phyloP scores from a whole-genome alignment of 2,888 invertebrate genomes.

The Oscheius myriophilus region DNA sequence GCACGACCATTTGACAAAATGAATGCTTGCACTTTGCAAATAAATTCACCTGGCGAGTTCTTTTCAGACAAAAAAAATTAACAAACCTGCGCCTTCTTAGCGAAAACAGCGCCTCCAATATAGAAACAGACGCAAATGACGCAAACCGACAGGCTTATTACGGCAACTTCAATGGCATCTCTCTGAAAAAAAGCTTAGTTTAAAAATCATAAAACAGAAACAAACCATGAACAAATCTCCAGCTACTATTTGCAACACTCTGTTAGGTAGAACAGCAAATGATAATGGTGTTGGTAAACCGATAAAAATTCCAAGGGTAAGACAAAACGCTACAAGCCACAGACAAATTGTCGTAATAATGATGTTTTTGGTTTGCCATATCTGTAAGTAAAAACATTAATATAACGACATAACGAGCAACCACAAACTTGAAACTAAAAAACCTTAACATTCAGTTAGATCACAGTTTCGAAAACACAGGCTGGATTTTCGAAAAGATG shows the following conservation, averaged over 20 bases:
- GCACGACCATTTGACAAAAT: too few relatives aligned
- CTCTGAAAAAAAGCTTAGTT: background rate
- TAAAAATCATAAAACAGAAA: background rate
- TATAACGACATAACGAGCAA: too few relatives aligned
- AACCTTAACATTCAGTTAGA: too few relatives aligned
- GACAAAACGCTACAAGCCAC: background rate
- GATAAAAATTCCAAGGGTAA: background rate
- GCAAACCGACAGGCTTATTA: background rate
- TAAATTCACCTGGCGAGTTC: too few relatives aligned
- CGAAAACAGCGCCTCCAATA: background rate
- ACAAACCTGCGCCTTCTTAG: too few relatives aligned
- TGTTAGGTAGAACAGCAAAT: background rate
- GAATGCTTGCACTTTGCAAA: too few relatives aligned
- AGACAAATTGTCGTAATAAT: background rate
- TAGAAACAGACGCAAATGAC: background rate
- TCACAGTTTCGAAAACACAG: too few relatives aligned
- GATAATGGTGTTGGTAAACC: background rate
- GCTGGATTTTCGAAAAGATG: background rate
- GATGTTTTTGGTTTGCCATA: background rate
- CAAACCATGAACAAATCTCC: background rate
- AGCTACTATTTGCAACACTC: background rate
- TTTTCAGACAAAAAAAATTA: too few relatives aligned
- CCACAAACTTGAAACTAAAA: too few relatives aligned
- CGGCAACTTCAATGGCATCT: slow-evolving; percentile 5
- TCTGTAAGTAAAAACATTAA: too few relatives aligned